phyloP scores from a whole-genome alignment of 2,797 vertebrate species.

The Tokudaia tokunoshimensis region DNA sequence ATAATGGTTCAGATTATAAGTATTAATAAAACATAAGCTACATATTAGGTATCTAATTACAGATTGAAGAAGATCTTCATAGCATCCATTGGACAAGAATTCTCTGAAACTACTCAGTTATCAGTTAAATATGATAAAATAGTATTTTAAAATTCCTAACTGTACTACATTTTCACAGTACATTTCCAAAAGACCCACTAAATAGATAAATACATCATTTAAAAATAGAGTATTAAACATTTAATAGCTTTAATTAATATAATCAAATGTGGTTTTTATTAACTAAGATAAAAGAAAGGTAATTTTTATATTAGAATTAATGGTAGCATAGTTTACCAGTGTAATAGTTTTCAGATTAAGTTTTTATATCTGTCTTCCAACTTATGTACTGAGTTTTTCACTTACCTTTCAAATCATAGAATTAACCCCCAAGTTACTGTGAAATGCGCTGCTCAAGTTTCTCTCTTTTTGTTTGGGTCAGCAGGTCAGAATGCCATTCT shows the following conservation, averaged over 20 bases:
- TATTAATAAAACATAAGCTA: conserved; percentile 41
- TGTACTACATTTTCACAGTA: not conserved
- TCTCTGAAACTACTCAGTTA: not conserved
- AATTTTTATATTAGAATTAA: conserved; percentile 65
- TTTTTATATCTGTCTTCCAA: conserved; percentile 68
- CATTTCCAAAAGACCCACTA: conserved; percentile 37
- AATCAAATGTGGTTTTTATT: conserved; percentile 62
- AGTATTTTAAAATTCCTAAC: conserved; percentile 38
- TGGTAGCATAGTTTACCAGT: conserved; percentile 56
- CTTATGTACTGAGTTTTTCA: not conserved
- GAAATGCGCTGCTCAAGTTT: conserved; percentile 50
- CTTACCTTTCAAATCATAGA: conserved; percentile 55
- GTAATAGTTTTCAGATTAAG: conserved; percentile 67
- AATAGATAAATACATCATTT: conserved; percentile 59
- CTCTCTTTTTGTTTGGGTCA: conserved; percentile 42
- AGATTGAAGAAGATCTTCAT: not conserved
- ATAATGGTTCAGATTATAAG: not conserved
- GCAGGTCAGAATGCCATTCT: conserved; percentile 55
- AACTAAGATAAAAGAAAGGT: conserved; percentile 67
- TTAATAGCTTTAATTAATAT: conserved; percentile 66
- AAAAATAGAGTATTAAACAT: conserved; percentile 46
- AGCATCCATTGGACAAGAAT: not conserved
- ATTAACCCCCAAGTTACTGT: conserved; percentile 65
- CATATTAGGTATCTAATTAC: not conserved
- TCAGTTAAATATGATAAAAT: conserved; percentile 31